Evolutionary conservation across 2,888 invertebrate genomes (phyloP).

Genomic region (Papilio protenor): DNA sequence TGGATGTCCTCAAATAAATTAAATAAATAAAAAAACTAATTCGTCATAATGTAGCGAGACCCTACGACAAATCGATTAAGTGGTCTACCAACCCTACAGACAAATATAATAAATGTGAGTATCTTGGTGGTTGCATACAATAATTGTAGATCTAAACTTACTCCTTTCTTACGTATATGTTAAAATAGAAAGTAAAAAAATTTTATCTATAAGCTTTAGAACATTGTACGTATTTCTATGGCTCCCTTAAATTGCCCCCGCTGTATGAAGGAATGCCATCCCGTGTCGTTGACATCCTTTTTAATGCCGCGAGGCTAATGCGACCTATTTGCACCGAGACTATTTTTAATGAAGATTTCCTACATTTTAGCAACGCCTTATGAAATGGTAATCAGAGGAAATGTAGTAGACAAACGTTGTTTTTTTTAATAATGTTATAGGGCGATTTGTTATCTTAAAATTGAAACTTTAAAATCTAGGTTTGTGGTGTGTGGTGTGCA

Average conservation of each 20-base stretch:
- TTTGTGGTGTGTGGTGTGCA: neutral
- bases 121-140: too few species aligned
- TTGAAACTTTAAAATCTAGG: neutral
- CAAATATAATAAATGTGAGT: too few species aligned
- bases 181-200: neutral
- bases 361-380: neutral
- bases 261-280: slow-evolving; percentile 6
- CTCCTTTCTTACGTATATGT: neutral
- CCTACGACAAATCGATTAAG: too few species aligned
- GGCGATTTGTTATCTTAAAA: neutral
- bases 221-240: slow-evolving; percentile 1
- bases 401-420: neutral
- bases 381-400: neutral
- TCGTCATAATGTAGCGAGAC: too few species aligned
- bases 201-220: neutral
- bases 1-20: too few species aligned
- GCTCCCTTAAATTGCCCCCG: slow-evolving; percentile 1
- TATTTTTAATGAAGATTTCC: slow-evolving; percentile 23
- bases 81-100: too few species aligned
- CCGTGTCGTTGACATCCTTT: slow-evolving; percentile 26
- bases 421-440: neutral
- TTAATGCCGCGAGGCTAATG: slow-evolving; percentile 10
- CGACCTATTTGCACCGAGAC: slow-evolving; percentile 26
- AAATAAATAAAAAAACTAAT: too few species aligned
- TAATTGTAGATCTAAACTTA: neutral